phyloP scores from a whole-genome alignment of 2,113 vertebrate genomes.

The Perognathus longimembris region DNA sequence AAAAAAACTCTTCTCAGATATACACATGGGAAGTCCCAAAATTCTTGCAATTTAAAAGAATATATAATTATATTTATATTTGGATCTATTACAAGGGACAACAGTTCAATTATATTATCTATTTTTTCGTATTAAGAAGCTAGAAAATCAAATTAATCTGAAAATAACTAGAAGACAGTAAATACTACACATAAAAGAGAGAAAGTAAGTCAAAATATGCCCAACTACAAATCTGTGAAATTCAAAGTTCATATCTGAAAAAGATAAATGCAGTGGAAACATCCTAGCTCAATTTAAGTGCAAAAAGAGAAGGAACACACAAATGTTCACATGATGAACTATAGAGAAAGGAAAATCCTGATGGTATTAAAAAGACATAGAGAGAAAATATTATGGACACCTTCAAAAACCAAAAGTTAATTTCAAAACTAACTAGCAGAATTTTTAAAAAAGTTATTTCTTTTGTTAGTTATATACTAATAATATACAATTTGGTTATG shows the following conservation, averaged over 20 bases:
- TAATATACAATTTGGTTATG: background rate
- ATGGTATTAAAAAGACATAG: background rate
- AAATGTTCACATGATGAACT: background rate
- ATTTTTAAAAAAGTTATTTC: background rate
- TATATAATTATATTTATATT: background rate
- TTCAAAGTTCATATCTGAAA: background rate
- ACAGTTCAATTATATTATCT: background rate
- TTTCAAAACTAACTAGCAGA: background rate
- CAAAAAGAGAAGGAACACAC: background rate
- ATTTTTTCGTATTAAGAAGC: background rate
- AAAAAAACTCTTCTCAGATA: background rate
- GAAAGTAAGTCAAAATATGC: background rate
- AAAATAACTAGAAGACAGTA: background rate
- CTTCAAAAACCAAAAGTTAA: background rate
- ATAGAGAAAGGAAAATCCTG: background rate
- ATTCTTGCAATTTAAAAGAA: background rate
- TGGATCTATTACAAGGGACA: background rate
- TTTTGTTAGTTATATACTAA: background rate
- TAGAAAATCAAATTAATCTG: background rate
- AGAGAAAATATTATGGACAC: background rate
- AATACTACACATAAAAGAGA: background rate
- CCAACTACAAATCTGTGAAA: background rate
- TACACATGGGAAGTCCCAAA: background rate
- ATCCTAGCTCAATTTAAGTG: background rate
- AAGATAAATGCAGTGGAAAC: background rate